Percentiles rank a stretch among this genome's conserved stretches.
Conservation (phyloP, 2,113 vertebrate species). For the Hiodon alosoides region DNA sequence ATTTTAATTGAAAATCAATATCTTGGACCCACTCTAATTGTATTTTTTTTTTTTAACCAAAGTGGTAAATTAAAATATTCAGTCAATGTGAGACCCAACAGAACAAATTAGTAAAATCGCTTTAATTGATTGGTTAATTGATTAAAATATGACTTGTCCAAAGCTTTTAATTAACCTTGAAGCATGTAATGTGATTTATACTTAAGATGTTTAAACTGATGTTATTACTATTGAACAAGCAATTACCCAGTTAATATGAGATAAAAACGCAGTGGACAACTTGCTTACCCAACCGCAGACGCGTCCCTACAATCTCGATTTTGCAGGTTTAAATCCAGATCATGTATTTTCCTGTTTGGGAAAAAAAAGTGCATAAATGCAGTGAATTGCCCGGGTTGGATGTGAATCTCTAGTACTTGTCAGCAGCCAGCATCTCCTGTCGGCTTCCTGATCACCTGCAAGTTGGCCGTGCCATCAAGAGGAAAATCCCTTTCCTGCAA, state of each 20-base stretch:
- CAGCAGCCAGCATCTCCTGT: too few relatives aligned
- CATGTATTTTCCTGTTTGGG: too few relatives aligned
- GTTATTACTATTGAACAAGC: not conserved
- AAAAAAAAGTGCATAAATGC: too few relatives aligned
- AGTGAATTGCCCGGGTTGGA: too few relatives aligned
- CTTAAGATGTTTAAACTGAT: not conserved
- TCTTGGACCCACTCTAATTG: too few relatives aligned
- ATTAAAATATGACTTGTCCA: slow-evolving; percentile 1
- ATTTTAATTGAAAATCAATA: not conserved
- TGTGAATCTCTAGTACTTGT: too few relatives aligned
- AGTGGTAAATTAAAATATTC: not conserved
- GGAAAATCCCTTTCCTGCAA: too few relatives aligned
- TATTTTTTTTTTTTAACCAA: not conserved
- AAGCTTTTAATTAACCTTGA: not conserved
- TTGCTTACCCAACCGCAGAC: too few relatives aligned
- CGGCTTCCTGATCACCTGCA: too few relatives aligned
- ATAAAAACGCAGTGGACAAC: not conserved
- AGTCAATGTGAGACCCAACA: not conserved
- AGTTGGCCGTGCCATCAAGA: too few relatives aligned
- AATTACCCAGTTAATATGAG: not conserved
- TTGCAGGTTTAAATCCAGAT: too few relatives aligned
- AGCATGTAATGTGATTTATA: not conserved
- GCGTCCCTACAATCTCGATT: too few relatives aligned
- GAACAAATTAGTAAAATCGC: not conserved
- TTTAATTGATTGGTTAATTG: not conserved